Conservation (phyloP, 1,140 invertebrate species). For the Melanaphis sacchari region DNA sequence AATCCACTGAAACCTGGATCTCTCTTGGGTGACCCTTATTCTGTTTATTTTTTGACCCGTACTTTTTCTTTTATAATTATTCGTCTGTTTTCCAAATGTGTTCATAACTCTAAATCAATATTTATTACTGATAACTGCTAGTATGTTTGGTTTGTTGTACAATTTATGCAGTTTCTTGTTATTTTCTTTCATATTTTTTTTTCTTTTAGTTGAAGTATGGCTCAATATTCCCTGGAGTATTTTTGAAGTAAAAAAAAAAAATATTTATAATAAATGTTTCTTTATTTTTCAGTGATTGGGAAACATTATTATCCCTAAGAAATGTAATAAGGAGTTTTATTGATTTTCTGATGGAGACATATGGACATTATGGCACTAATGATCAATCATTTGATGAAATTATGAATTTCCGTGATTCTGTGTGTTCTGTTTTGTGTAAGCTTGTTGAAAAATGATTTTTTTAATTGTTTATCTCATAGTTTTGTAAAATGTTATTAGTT, state of each 20-base stretch:
- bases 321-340: slow-evolving; percentile 38
- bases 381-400: slow-evolving; percentile 26
- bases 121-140: neutral
- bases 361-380: slow-evolving; percentile 39
- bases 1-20: neutral
- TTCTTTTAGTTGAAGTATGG: neutral
- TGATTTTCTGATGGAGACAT: slow-evolving; percentile 49
- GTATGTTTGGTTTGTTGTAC: neutral
- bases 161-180: neutral
- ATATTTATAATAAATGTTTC: neutral
- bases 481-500: neutral
- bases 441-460: slow-evolving; percentile 32
- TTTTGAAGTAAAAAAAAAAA: neutral
- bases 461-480: neutral
- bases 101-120: neutral
- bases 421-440: slow-evolving; percentile 39
- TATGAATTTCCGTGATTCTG: slow-evolving; percentile 34
- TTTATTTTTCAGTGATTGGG: slow-evolving; percentile 53
- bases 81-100: neutral
- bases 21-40: neutral
- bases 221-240: neutral
- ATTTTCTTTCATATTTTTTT: neutral
- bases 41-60: neutral
- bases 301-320: slow-evolving; percentile 38
- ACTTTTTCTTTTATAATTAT: neutral